phyloP scores from a whole-genome alignment of 2,113 vertebrate species.

The Onychorhynchus coronatus region DNA sequence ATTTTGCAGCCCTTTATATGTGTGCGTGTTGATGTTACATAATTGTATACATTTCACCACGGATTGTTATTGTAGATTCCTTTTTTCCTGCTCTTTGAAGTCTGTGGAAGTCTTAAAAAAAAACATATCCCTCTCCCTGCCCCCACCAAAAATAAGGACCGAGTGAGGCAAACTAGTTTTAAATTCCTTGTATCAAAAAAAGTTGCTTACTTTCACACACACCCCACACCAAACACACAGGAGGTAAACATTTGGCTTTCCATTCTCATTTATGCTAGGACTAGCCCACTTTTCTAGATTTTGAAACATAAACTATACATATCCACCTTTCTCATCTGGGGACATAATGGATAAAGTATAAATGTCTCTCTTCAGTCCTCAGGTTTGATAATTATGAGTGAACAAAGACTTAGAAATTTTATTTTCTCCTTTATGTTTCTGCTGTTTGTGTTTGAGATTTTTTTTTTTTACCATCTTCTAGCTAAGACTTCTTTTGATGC shows the following conservation, averaged over 20 bases:
- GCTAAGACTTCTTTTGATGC: constrained; percentile 47
- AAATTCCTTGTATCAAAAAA: neutral
- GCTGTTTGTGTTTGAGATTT: constrained; percentile 56
- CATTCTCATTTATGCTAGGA: neutral
- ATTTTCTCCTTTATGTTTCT: constrained; percentile 32
- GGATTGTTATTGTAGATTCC: neutral
- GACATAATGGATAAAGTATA: neutral
- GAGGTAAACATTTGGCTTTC: neutral
- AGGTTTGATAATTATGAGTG: neutral
- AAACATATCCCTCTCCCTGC: too few relatives aligned
- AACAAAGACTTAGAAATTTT: neutral
- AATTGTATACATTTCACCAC: neutral
- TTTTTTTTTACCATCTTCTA: constrained; percentile 64
- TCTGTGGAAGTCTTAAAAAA: neutral
- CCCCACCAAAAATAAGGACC: neutral
- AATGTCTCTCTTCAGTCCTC: neutral
- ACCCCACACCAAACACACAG: neutral
- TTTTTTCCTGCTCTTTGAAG: neutral
- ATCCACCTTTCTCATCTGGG: neutral
- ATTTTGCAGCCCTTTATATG: neutral
- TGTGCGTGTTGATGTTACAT: neutral
- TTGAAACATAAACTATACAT: neutral
- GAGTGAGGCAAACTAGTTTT: neutral
- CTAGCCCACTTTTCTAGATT: neutral
- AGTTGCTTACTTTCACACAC: neutral